Conservation (phyloP, 1,140 invertebrate species). For the Saccostrea cuccullata region DNA sequence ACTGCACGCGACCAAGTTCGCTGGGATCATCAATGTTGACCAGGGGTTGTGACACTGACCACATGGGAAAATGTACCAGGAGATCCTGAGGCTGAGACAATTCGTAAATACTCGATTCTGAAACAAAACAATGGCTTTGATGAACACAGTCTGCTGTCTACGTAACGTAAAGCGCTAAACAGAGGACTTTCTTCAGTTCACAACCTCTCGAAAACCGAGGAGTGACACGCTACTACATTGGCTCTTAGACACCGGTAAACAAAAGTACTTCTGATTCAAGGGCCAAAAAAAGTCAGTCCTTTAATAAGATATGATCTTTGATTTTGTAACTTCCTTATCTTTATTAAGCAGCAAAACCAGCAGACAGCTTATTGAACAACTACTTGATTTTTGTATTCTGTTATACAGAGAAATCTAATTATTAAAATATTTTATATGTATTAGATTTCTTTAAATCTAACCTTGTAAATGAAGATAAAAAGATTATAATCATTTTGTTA, state of each 20-base stretch:
- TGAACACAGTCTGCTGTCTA: not conserved
- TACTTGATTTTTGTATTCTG: too few relatives aligned
- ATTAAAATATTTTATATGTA: too few relatives aligned
- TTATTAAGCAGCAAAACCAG: too few relatives aligned
- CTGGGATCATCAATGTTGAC: constrained; percentile 16
- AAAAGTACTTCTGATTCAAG: constrained; percentile 2
- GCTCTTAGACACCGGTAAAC: not conserved
- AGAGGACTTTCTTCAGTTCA: too few relatives aligned
- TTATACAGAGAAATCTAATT: too few relatives aligned
- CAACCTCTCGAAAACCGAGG: too few relatives aligned
- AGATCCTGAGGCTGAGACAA: constrained; percentile 54
- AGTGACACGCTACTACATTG: not conserved
- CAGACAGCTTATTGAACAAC: too few relatives aligned
- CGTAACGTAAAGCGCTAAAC: not conserved
- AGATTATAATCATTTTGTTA: too few relatives aligned
- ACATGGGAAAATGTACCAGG: constrained; percentile 49
- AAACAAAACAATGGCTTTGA: not conserved
- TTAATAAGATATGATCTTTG: not conserved
- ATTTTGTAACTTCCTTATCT: too few relatives aligned
- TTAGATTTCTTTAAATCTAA: too few relatives aligned
- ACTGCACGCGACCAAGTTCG: constrained; percentile 46
- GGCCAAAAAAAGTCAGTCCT: not conserved
- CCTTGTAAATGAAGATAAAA: too few relatives aligned
- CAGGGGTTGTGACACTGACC: constrained; percentile 20
- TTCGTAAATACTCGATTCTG: constrained; percentile 50